Evolutionary conservation across 2,797 vertebrate genomes (phyloP).

Genomic region (Nannoperca australis): DNA sequence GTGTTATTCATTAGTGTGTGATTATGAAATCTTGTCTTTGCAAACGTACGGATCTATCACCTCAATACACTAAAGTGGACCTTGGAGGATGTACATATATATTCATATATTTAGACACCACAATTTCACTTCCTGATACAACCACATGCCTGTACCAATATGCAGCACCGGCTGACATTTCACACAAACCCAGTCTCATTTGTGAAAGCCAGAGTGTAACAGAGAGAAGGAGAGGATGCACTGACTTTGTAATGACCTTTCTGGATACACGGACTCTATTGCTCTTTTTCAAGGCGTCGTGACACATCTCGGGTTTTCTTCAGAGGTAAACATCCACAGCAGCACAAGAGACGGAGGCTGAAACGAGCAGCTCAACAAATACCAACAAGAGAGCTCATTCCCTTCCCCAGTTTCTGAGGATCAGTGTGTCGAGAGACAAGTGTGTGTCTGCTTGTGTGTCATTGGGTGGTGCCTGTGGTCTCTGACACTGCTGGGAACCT

Average conservation of each 20-base stretch:
- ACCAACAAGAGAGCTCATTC: conserved; percentile 29
- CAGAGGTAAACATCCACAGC: conserved; percentile 46
- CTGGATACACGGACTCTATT: conserved; percentile 17
- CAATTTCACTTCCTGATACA: not conserved
- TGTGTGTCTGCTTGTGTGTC: conserved; percentile 37
- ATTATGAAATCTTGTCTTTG: conserved; percentile 13
- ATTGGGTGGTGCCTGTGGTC: conserved; percentile 40
- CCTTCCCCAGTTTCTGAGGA: conserved; percentile 36
- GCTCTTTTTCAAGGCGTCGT: conserved; percentile 24
- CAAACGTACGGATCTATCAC: not conserved
- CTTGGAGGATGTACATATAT: conserved; percentile 2
- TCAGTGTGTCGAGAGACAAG: conserved; percentile 29
- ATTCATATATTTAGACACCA: not conserved
- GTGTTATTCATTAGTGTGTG: conserved; percentile 25
- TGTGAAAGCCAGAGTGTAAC: conserved; percentile 23
- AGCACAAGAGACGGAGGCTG: conserved; percentile 7
- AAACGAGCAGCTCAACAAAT: conserved; percentile 41
- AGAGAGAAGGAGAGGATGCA: conserved; percentile 17
- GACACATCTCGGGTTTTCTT: conserved; percentile 22
- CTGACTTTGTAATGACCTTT: conserved; percentile 60
- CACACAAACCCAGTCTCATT: conserved; percentile 16
- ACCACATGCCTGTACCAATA: not conserved
- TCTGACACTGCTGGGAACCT: conserved; percentile 55
- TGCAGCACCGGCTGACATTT: conserved; percentile 15
- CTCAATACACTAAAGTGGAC: conserved; percentile 11